A percentile compares a stretch with the other conserved stretches of the same genome.
phyloP scores from a whole-genome alignment of 2,797 vertebrate species.

The Ctenopoma kingsleyae region DNA sequence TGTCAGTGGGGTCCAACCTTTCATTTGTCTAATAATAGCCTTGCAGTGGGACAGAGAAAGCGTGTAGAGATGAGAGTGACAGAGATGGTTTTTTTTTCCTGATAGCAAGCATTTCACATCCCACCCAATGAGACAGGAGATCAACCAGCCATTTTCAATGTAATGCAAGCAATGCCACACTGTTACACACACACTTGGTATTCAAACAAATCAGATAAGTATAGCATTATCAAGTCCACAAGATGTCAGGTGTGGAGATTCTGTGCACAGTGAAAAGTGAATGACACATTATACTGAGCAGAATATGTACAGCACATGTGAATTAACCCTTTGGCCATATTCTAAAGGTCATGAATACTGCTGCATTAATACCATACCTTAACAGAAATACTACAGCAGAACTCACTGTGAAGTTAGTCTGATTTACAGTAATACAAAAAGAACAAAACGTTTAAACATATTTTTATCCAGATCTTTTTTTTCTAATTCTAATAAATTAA shows the following conservation, averaged over 20 bases:
- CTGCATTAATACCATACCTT: no score
- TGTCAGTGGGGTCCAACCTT: constrained; percentile 59
- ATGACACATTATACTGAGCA: no score
- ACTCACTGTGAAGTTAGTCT: no score
- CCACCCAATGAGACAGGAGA: constrained; percentile 38
- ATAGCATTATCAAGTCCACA: no score
- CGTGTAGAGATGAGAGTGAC: constrained; percentile 31
- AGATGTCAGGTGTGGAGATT: not conserved
- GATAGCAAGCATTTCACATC: constrained; percentile 39
- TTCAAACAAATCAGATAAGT: not conserved
- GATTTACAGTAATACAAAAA: not conserved
- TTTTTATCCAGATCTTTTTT: not conserved
- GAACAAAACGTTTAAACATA: no score
- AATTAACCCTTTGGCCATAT: not conserved
- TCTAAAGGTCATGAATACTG: not conserved
- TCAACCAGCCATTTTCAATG: constrained; percentile 32
- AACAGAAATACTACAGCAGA: no score
- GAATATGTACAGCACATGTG: not conserved
- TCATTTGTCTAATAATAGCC: constrained; percentile 61
- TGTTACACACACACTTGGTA: not conserved
- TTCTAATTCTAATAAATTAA: not conserved
- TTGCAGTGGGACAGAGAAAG: constrained; percentile 7
- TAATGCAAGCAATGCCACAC: not conserved
- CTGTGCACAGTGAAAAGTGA: no score
- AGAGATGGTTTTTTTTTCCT: constrained; percentile 11